Evolutionary conservation across 2,797 vertebrate genomes (phyloP), one percentile per base, ranked within the genome.

Genomic region (Gorsachius magnificus): DNA sequence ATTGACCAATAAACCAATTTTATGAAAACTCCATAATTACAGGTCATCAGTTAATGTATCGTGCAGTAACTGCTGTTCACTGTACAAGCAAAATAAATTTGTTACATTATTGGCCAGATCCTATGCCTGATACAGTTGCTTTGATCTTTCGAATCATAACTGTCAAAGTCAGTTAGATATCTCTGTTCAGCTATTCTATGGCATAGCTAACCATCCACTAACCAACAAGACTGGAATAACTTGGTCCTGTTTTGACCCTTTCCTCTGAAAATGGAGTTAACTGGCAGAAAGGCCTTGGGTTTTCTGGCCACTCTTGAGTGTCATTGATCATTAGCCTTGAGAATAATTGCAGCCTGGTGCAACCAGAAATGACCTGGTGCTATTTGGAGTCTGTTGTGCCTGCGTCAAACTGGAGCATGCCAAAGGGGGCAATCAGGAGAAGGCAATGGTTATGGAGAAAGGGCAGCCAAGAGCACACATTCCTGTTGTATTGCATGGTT

Each of bases 1-100:
- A 90, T 83, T 94, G 74, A 83, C 68, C 41, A 95, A 91, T 95
- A 96, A 94, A 83, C 66, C 91, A 96, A 80, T 96, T 96, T 87
- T 90, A 92, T 92, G 94, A 96, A 95, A 95, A 90, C 65, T 78
- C 66, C 35, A 20, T 89, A 96, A 94, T 97, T 96, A 87, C 4
- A 90, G 60, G 41, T 83, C 76, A 76, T 91, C 66, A 76, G 60
- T 71, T 96, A 95, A 96, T 83, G 36, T 46, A 96, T 43, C 61
- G 82, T 35, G 74, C 28, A 83, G 29, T 69, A 86, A 16, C 17
- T 82, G 50, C 45, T 63, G 74, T 92, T 77, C 87, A 84, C 28
- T 93, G 66, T 58, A 93, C 21, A 57, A 70, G 51, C 31, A 89
- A 90, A 86, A 71, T 70, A 68, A 81, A 56, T 85, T 72, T 63